Conservation (phyloP, 2,113 vertebrate genomes). For the Glaucidium brasilianum region DNA sequence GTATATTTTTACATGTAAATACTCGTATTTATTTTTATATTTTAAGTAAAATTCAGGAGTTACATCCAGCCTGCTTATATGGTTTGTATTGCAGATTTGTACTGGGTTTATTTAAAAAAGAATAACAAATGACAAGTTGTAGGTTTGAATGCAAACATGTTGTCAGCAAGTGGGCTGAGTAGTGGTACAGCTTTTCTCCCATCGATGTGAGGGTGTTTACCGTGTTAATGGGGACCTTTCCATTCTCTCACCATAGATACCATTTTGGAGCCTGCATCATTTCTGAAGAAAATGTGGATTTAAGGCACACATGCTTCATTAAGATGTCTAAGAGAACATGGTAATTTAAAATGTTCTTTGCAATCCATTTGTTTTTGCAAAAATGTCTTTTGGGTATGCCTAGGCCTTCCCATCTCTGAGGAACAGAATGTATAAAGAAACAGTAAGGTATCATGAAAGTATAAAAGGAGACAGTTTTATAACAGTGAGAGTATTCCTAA, state of each 20-base stretch:
- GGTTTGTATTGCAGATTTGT: neutral
- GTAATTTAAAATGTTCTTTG: neutral
- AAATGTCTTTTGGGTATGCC: neutral
- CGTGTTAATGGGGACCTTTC: neutral
- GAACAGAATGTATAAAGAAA: neutral
- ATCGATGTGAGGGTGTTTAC: neutral
- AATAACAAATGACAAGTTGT: neutral
- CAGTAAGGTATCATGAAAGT: neutral
- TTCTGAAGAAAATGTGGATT: neutral
- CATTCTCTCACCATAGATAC: neutral
- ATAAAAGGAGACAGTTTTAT: constrained; percentile 30
- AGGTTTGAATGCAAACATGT: neutral
- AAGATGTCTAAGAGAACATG: neutral
- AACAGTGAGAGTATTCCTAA: constrained; percentile 1
- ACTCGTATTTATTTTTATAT: neutral
- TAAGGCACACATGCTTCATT: neutral
- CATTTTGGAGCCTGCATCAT: neutral
- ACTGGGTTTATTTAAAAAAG: neutral
- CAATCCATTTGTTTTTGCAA: neutral
- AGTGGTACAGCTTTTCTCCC: neutral
- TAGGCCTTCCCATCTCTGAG: neutral
- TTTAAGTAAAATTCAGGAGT: neutral
- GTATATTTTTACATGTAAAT: neutral
- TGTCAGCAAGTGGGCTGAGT: neutral
- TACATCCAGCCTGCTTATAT: neutral